Evolutionary conservation across 2,113 vertebrate species (phyloP).

Genomic region (Vimba vimba): DNA sequence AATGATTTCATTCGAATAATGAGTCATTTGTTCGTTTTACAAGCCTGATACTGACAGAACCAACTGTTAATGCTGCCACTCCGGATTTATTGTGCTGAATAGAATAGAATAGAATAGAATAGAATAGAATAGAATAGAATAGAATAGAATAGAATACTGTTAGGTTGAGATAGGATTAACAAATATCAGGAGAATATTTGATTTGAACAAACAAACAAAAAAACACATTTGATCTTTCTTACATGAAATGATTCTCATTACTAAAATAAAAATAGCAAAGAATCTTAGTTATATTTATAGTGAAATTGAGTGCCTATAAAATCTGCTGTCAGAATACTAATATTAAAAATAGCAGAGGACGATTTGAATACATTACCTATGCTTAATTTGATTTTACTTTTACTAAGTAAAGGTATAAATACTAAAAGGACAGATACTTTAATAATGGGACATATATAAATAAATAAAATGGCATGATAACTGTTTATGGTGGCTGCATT

Average conservation of each 20-base stretch:
- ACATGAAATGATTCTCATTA: background rate
- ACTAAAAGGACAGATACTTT: background rate
- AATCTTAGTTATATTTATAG: background rate
- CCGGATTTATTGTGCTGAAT: background rate
- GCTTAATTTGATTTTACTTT: background rate
- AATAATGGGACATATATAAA: background rate
- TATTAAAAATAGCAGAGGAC: background rate
- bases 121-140: background rate
- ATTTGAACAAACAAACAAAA: background rate
- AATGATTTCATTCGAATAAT: background rate
- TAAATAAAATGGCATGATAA: background rate
- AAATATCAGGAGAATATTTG: too few relatives aligned
- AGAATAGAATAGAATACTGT: background rate
- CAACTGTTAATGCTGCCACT: background rate
- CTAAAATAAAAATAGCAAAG: background rate
- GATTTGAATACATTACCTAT: too few relatives aligned
- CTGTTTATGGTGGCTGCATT: background rate
- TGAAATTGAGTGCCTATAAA: background rate
- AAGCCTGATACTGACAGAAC: conserved; percentile 16
- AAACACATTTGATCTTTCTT: background rate
- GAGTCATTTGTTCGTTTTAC: background rate
- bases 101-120: background rate
- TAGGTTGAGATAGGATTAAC: background rate
- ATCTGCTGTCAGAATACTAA: background rate
- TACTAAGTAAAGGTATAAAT: background rate